Percentiles rank a stretch among this genome's conserved stretches.
These are phyloP conservation scores for Trissoscelio sp. DNA, from an alignment of 2,888 invertebrate genomes.

Conservation along the genomic window DNA sequence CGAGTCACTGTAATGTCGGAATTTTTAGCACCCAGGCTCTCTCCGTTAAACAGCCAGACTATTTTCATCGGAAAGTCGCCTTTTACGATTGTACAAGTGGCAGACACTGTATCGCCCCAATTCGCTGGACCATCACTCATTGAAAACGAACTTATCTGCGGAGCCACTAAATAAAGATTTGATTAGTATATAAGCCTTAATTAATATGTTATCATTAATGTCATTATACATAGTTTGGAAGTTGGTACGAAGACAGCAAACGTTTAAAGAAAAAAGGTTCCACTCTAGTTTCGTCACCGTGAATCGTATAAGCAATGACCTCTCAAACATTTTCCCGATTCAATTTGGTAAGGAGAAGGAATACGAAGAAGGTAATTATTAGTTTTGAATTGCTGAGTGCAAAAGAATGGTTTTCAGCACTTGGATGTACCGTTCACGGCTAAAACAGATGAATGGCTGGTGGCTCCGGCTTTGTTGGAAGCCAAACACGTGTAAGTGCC, in stretches of 20 bases:
- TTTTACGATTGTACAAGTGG: conserved; percentile 88
- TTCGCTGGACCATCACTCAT: conserved; percentile 89
- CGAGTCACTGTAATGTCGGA: conserved; percentile 84
- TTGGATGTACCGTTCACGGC: conserved; percentile 88
- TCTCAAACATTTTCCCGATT: conserved; percentile 25
- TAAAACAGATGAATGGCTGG: conserved; percentile 88
- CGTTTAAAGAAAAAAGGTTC: neutral
- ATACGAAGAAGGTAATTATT: conserved; percentile 8
- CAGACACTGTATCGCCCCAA: conserved; percentile 88
- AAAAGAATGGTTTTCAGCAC: neutral
- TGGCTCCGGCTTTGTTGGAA: conserved; percentile 88
- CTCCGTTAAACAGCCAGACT: conserved; percentile 89
- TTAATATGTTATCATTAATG: neutral
- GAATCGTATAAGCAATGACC: conserved; percentile 1
- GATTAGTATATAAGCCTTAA: conserved; percentile 55
- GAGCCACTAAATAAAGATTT: conserved; percentile 86
- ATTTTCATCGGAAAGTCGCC: conserved; percentile 91
- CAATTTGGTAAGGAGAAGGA: conserved; percentile 6
- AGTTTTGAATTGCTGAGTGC: neutral
- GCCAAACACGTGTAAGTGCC: conserved; percentile 91
- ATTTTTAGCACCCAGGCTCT: conserved; percentile 81
- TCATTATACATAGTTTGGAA: conserved; percentile 25
- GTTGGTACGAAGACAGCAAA: conserved; percentile 64
- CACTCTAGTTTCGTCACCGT: conserved; percentile 16
- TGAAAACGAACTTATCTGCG: conserved; percentile 89